Evolutionary conservation across 2,888 invertebrate species (phyloP), one percentile per base, ranked within the genome.

Genomic region (Falcaria lacertinaria): DNA sequence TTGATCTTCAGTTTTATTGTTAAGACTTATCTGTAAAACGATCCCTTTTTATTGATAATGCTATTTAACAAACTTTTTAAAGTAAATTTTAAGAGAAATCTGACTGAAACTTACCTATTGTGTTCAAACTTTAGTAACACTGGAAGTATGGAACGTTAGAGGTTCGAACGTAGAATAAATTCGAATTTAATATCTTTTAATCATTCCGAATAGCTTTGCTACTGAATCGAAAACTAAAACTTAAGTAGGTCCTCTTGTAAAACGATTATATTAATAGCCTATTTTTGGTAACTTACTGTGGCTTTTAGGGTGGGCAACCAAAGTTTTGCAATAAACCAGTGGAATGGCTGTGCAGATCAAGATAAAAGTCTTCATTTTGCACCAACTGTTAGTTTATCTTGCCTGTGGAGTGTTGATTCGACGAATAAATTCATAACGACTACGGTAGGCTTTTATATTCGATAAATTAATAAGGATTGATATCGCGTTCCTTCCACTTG

Each of bases 311-410:
- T 60, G 54, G 34, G 50, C 49, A 14, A 56, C 51, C 46, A 72
- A 65, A 60, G 55, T 64, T 67, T 71, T 74, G 42, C 68, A 64
- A 54, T 69, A 74, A 50, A 64, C 69, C 45, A 75, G 39, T 15
- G 65, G 61, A 56, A 76, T 54, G 19, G 73, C 45, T 58, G 65
- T 58, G 55, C 64, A 64, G 44, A 74, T 50, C 25, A 70, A 58
- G 41, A 74, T 54, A 51, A 74, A 64, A 42, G 54, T 60, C 57
- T 74, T 80, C 79, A 80, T 79, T 66, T 62, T 63, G 33, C 33
- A 37, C 37, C 22, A 14, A 40, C 14, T 40, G 33, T 11, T 33
- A 14, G 8, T 34, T 43, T 13, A 50, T 41, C 43, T 43, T 45
- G 39, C 42, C 56, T 57, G 34, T 48, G 43, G 56, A 54, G 8